Evolutionary conservation across 2,113 vertebrate species (phyloP), one percentile per base, ranked within the genome.

Genomic region (Anser brachyrhynchus): DNA sequence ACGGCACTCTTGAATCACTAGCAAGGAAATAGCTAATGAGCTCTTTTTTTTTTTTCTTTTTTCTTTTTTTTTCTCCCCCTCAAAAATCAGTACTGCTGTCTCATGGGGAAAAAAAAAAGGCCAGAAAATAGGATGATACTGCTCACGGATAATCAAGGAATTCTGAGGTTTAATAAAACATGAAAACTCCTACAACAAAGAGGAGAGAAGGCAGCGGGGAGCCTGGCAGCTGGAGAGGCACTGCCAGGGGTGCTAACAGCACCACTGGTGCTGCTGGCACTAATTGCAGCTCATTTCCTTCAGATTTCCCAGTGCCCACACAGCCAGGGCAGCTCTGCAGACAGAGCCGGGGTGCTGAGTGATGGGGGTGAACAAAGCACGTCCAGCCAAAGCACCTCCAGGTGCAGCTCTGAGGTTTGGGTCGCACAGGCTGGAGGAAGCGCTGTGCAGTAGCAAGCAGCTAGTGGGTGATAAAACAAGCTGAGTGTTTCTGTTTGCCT

Each of bases 231-330:
- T 35, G 59, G 55, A 26, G 37, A 26, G 10, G 52, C 66, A 39
- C 46, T 62, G 72, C 43, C 9, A 62, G 67, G 11, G 66, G 14
- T 17, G 54, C 25, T 87, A 59, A n/a, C 0, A 5, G 37, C 25
- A 64, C 11, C 19, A 39, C 13, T 0, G 3, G 29, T 67, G 15
- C 19, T 51, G 18, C 55, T 57, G 31, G 58, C 23, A 62, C 57
- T 70, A 73, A 83, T 35, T 73, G 59, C 39, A 65, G n/a, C 3
- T 25, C 1, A 43, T 81, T 54, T 39, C 54, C 33, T 81, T n/a
- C 9, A 8, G 65, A 51, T 13, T 66, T 22, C 6, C 28, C 0
- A 0, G 66, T 72, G 51, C 51, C 13, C 35, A 66, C 1, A 3
- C 52, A 19, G 26, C 14, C 1, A 2, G 26, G 72, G 29, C 20